phyloP scores from a whole-genome alignment of 1,140 invertebrate genomes.

The Cydia fagiglandana region DNA sequence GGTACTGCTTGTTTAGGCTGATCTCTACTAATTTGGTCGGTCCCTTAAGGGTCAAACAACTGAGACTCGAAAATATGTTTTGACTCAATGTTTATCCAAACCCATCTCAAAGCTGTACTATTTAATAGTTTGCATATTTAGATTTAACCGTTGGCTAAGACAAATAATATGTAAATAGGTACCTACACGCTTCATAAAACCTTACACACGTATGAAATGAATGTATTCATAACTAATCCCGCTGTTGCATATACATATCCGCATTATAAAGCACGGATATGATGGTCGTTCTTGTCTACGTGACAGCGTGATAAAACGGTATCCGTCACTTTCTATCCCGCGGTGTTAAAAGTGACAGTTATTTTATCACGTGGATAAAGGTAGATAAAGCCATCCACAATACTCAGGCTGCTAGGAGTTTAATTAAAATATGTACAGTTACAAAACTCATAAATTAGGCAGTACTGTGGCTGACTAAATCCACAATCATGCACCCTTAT shows the following conservation, averaged over 20 bases:
- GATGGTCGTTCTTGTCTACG: too few species aligned
- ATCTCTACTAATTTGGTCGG: constrained; percentile 4
- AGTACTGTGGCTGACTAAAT: constrained; percentile 13
- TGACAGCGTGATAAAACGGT: too few species aligned
- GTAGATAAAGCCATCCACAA: too few species aligned
- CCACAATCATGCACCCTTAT: background rate
- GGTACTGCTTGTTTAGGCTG: constrained; percentile 10
- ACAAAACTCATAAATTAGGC: constrained; percentile 16
- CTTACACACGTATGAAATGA: too few species aligned
- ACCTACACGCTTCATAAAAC: background rate
- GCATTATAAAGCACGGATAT: too few species aligned
- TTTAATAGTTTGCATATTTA: background rate
- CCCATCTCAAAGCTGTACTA: background rate
- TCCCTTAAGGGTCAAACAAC: constrained; percentile 6
- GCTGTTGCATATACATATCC: background rate
- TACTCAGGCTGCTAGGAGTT: background rate
- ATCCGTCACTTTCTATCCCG: too few species aligned
- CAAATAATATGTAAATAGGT: background rate
- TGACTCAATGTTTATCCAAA: constrained; percentile 11
- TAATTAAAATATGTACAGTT: constrained; percentile 8
- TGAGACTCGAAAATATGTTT: constrained; percentile 7
- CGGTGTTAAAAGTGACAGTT: too few species aligned
- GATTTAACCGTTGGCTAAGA: background rate
- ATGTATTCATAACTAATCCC: background rate
- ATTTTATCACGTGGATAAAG: too few species aligned